These are phyloP conservation scores for Zoanthus solanderi DNA, from an alignment of 92 coral and sea anemone genomes.

Conservation along the genomic window DNA sequence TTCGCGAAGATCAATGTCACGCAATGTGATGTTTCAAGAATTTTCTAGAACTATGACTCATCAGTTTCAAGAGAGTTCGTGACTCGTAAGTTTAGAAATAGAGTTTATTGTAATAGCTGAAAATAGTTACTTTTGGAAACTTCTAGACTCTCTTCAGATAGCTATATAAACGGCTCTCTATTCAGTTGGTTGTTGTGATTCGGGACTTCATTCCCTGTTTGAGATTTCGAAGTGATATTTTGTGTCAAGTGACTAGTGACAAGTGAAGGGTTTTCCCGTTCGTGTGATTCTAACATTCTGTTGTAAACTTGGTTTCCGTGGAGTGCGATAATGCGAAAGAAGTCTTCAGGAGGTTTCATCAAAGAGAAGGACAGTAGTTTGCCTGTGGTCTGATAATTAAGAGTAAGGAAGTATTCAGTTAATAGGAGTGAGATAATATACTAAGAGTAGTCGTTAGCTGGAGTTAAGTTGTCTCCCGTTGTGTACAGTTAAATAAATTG, in stretches of 20 bases:
- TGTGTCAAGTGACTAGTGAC: background rate
- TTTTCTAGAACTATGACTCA: conserved; percentile 21
- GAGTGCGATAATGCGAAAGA: conserved; percentile 57
- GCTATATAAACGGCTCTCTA: conserved; percentile 16
- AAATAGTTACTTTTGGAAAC: conserved; percentile 46
- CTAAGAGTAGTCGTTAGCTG: no score
- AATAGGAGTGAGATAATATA: conserved; percentile 13
- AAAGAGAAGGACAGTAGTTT: conserved; percentile 41
- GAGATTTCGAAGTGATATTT: no score
- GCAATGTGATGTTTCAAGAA: background rate
- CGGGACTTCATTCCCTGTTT: conserved; percentile 48
- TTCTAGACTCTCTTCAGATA: conserved; percentile 7
- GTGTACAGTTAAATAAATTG: no score
- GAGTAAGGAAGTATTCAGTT: background rate
- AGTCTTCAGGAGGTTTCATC: conserved; percentile 44
- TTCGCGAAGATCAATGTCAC: conserved; percentile 57
- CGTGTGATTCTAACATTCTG: conserved; percentile 44
- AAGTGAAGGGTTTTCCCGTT: conserved; percentile 54
- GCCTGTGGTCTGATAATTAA: conserved; percentile 27
- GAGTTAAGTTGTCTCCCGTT: no score
- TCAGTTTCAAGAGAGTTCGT: background rate
- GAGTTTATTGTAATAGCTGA: conserved; percentile 27
- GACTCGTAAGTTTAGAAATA: background rate
- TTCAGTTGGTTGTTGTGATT: background rate
- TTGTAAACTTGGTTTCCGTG: conserved; percentile 43